Evolutionary conservation across 2,888 invertebrate genomes (phyloP), one percentile per base, ranked within the genome.

Genomic region (Lithosia quadra): DNA sequence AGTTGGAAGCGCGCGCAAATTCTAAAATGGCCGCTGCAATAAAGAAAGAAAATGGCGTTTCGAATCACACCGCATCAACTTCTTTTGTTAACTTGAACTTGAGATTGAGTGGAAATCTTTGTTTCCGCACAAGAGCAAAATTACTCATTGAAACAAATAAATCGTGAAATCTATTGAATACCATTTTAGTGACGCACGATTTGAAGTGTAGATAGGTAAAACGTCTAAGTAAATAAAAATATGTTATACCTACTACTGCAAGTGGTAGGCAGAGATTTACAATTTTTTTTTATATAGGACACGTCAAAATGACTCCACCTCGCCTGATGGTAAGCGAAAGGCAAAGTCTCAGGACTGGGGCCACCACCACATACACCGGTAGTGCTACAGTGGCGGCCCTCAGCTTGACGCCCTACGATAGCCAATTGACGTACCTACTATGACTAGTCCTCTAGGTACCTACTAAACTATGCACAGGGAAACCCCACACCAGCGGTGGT

Each of bases 21-120:
- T 90, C 89, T 89, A 93, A 93, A 89, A 93, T 93, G 93, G 92
- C 91, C 80, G 89, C 76, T 82, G 86, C 83, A 89, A 88, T 89
- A 87, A 84, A 84, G 83, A 90, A 91, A 91, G 90, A 89, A 90
- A 90, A 88, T 88, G 85, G 91, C 92, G 92, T 90, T 88, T 83
- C 92, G 84, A 93, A 92, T 92, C 89, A 86, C 86, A 87, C 69
- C 84, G 85, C 91, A 90, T 90, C 87, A 88, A 86, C 85, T 89
- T 87, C 87, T 88, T 89, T 87, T 88, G 88, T 87, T 84, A 85
- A 83, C 77, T 80, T 82, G 81, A 86, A 87, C 86, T 86, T 85
- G 83, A n/a, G 49, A 57, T 85, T 84, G 82, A 77, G 82, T 78
- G 80, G 85, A 86, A 83, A 84, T 34, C 34, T 63, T 82, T 80